Evolutionary conservation across 2,113 vertebrate genomes (phyloP).

Genomic region (Brachypteracias leptosomus): DNA sequence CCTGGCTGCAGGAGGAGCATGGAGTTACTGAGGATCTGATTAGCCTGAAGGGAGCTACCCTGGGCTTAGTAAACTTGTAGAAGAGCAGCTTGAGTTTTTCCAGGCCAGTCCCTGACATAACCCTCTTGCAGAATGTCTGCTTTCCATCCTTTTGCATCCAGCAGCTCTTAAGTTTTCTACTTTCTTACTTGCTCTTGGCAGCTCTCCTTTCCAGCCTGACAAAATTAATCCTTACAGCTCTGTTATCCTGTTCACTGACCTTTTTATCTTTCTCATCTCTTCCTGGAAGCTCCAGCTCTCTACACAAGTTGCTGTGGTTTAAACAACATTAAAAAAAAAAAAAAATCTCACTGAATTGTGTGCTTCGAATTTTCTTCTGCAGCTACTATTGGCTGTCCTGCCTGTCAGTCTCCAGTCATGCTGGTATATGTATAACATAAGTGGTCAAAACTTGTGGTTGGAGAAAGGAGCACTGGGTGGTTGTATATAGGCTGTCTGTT

Average conservation of each 20-base stretch:
- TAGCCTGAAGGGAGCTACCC: background rate
- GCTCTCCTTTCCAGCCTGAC: background rate
- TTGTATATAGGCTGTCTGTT: background rate
- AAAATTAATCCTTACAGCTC: background rate
- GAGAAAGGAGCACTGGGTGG: background rate
- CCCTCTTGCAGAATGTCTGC: conserved; percentile 4
- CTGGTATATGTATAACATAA: background rate
- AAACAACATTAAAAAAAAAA: background rate
- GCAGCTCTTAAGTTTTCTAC: background rate
- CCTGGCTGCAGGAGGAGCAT: background rate
- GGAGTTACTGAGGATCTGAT: background rate
- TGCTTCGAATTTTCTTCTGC: background rate
- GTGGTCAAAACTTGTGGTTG: background rate
- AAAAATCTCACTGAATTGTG: background rate
- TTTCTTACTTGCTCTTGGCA: background rate
- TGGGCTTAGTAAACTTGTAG: background rate
- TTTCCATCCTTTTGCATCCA: background rate
- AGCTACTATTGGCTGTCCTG: background rate
- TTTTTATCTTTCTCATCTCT: background rate
- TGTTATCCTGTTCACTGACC: background rate
- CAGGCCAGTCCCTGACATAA: background rate
- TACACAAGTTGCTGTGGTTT: background rate
- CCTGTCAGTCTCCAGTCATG: background rate
- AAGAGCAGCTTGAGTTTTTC: background rate
- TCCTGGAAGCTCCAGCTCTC: background rate